These are phyloP conservation scores for Alectoris magna DNA, from an alignment of 2,797 vertebrate genomes.

Conservation along the genomic window DNA sequence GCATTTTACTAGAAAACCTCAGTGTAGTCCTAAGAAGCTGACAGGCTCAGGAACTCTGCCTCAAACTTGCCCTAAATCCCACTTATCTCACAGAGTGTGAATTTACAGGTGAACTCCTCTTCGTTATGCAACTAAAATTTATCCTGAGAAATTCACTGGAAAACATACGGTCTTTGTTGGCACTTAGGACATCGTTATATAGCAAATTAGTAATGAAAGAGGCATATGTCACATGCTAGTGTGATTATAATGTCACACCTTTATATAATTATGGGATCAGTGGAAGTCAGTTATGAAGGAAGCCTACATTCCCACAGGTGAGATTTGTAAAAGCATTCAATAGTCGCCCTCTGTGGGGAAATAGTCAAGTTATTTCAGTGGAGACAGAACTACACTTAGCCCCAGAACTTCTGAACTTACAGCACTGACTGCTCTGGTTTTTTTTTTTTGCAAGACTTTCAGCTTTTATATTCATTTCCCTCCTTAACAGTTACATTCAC, in stretches of 20 bases:
- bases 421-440: neutral
- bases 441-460: neutral
- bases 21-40: neutral
- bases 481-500: neutral
- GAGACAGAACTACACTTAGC: neutral
- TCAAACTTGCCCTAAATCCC: neutral
- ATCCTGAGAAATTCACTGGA: too few relatives aligned
- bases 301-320: neutral
- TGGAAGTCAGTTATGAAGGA: neutral
- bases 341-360: neutral
- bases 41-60: accelerated
- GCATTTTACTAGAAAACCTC: neutral
- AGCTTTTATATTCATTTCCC: neutral
- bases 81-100: neutral
- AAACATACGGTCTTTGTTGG: too few relatives aligned
- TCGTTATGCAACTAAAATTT: too few relatives aligned
- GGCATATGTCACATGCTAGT: neutral
- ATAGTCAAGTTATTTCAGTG: neutral
- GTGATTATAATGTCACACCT: conserved; percentile 2
- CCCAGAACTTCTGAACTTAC: neutral
- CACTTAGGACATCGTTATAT: too few relatives aligned
- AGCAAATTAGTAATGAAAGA: neutral
- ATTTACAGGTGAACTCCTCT: neutral
- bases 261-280: neutral
- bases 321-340: neutral